Evolutionary conservation across 2,888 invertebrate species (phyloP).

Genomic region (Melanostoma scalare): DNA sequence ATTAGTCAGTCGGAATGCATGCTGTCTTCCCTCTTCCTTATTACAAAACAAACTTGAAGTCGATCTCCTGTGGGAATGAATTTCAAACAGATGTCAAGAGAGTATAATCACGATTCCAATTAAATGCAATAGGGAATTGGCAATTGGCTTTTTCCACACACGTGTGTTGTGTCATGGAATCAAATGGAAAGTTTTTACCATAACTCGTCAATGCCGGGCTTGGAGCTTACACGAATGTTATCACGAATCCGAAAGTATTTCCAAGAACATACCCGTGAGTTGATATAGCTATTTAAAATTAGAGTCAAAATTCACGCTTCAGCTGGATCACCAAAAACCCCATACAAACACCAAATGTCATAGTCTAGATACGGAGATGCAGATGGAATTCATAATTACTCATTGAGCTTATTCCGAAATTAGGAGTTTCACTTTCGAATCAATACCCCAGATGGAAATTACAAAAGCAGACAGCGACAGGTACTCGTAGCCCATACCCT

Average conservation of each 20-base stretch:
- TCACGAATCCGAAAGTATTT: constrained; percentile 57
- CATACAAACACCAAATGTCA: constrained; percentile 34
- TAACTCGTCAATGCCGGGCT: constrained; percentile 5
- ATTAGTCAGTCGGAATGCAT: no score
- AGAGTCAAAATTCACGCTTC: constrained; percentile 47
- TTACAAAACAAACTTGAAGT: no score
- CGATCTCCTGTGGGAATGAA: no score
- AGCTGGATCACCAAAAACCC: neutral
- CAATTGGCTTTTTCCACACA: no score
- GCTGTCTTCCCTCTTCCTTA: no score
- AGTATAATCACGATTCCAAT: no score
- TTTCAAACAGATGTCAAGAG: no score
- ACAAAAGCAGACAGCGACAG: constrained; percentile 23
- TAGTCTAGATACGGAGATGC: constrained; percentile 58
- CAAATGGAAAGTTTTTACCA: constrained; percentile 1
- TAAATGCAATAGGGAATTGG: no score
- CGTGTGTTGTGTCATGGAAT: no score
- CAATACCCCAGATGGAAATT: constrained; percentile 33
- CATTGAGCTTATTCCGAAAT: constrained; percentile 50
- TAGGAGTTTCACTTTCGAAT: constrained; percentile 68
- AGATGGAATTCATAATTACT: constrained; percentile 60
- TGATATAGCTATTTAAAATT: constrained; percentile 43
- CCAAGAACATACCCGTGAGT: constrained; percentile 27
- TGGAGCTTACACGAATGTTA: constrained; percentile 39
- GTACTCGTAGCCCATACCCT: neutral